Evolutionary conservation across 1,140 invertebrate species (phyloP).

Genomic region (Magallana ariakensis): DNA sequence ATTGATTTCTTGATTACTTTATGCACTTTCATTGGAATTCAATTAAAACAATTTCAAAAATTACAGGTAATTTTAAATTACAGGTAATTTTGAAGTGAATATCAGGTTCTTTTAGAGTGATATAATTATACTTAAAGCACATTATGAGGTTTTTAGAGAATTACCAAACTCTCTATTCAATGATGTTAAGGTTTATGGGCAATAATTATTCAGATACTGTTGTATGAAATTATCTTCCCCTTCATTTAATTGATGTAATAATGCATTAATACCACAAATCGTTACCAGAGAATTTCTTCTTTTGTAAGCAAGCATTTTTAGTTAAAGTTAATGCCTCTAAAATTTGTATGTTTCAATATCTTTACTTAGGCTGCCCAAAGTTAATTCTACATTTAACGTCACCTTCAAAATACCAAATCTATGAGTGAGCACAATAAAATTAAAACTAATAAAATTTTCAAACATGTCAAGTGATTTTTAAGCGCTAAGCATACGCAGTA

Average conservation of each 20-base stretch:
- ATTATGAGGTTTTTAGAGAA: not conserved
- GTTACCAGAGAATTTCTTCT: too few species aligned
- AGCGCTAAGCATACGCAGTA: too few species aligned
- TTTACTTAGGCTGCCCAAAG: too few species aligned
- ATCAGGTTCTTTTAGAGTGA: not conserved
- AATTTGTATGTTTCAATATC: too few species aligned
- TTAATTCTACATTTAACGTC: too few species aligned
- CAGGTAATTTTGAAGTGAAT: not conserved
- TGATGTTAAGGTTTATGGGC: not conserved
- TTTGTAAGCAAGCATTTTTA: too few species aligned
- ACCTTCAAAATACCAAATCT: too few species aligned
- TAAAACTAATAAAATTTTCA: too few species aligned
- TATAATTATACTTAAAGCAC: not conserved
- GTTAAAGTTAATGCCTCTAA: too few species aligned
- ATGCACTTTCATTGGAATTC: slow-evolving; percentile 17
- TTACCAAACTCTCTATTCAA: not conserved
- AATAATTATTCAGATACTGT: not conserved
- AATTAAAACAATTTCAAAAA: slow-evolving; percentile 8
- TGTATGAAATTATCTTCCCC: not conserved
- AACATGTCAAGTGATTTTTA: too few species aligned
- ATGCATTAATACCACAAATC: too few species aligned
- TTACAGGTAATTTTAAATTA: not conserved
- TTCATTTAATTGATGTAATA: not conserved
- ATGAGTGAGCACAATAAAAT: too few species aligned
- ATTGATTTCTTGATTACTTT: slow-evolving; percentile 5